A percentile compares a stretch with the other conserved stretches of the same genome.
phyloP scores from a whole-genome alignment of 1,140 invertebrate species.

The Aphaenogaster rudis region DNA sequence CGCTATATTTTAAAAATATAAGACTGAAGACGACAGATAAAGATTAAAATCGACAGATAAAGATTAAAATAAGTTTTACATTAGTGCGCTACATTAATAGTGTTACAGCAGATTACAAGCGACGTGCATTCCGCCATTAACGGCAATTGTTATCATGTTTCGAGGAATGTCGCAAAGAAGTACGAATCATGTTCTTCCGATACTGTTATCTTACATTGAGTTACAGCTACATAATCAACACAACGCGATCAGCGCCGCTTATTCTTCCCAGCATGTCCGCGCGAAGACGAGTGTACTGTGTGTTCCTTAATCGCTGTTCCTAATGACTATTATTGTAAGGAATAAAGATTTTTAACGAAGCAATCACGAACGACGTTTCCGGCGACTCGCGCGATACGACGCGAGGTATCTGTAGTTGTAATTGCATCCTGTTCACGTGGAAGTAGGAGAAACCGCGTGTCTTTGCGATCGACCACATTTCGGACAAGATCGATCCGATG shows the following conservation, averaged over 20 bases:
- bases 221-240: conserved; percentile 43
- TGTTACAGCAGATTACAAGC: conserved; percentile 4
- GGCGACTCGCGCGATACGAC: not conserved
- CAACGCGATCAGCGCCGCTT: conserved; percentile 22
- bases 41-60: not conserved
- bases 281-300: not conserved
- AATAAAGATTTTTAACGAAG: conserved; percentile 33
- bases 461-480: conserved; percentile 33
- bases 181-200: conserved; percentile 48
- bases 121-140: not conserved
- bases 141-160: conserved; percentile 26
- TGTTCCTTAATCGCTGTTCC: conserved; percentile 32
- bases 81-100: not conserved
- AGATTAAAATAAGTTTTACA: not conserved
- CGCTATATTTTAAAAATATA: conserved; percentile 28
- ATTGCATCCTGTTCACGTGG: conserved; percentile 1
- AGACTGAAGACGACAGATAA: not conserved
- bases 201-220: conserved; percentile 30
- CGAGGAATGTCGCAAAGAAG: conserved; percentile 3
- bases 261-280: not conserved
- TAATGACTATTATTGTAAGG: conserved; percentile 51
- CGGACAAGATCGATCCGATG: not conserved
- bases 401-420: not conserved
- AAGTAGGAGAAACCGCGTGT: not conserved
- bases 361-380: not conserved